Evolutionary conservation across 2,113 vertebrate genomes (phyloP).

Genomic region (Periophthalmodon schlosseri): DNA sequence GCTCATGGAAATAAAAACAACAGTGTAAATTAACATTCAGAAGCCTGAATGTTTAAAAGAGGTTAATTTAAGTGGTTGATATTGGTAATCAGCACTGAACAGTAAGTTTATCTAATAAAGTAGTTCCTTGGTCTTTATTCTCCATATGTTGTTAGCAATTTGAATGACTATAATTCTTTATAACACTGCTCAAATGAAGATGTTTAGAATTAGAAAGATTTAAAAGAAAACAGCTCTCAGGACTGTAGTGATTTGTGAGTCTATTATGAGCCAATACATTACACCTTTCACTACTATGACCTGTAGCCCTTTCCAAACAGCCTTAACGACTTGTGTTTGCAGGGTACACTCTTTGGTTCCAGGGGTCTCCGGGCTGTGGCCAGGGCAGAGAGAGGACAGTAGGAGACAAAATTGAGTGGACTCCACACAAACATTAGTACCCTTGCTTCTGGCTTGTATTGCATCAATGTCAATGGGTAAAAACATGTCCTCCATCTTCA

Average conservation of each 20-base stretch:
- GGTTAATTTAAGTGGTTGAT: background rate
- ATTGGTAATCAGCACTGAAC: background rate
- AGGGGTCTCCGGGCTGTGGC: conserved; percentile 58
- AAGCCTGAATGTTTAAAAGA: background rate
- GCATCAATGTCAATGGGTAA: conserved; percentile 79
- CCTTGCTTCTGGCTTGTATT: conserved; percentile 74
- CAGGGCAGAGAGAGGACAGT: conserved; percentile 53
- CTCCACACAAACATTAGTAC: conserved; percentile 74
- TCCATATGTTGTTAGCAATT: background rate
- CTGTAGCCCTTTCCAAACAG: conserved; percentile 60
- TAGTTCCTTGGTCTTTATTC: too few relatives aligned
- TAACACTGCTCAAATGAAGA: background rate
- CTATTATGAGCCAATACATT: conserved; percentile 46
- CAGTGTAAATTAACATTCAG: too few relatives aligned
- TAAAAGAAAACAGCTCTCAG: background rate
- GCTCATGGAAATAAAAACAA: too few relatives aligned
- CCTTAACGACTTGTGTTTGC: conserved; percentile 69
- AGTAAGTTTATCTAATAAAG: background rate
- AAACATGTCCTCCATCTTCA: conserved; percentile 81
- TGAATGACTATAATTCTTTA: background rate
- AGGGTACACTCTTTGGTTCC: conserved; percentile 52
- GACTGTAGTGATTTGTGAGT: conserved; percentile 53
- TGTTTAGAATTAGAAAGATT: background rate
- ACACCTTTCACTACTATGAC: conserved; percentile 49
- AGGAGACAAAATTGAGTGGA: conserved; percentile 65